Percentiles rank a stretch among this genome's conserved stretches.
Conservation (phyloP, 2,888 invertebrate species). For the Cantharis rustica region DNA sequence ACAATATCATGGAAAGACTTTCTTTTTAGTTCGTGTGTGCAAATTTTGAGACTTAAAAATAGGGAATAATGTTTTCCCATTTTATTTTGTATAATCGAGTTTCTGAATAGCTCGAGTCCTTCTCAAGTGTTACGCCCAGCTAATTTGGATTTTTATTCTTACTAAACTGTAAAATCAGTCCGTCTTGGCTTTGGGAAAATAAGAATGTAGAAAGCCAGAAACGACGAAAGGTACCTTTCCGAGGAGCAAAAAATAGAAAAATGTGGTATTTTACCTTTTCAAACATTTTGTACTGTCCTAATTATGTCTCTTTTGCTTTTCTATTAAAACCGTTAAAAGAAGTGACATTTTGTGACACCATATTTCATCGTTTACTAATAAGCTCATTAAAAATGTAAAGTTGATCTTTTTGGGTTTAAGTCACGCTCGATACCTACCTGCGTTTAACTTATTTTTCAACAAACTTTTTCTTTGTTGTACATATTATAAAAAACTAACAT, state of each 20-base stretch:
- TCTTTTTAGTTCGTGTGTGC: too few relatives aligned
- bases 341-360: not conserved
- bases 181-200: too few relatives aligned
- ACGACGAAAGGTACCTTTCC: not conserved
- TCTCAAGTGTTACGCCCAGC: too few relatives aligned
- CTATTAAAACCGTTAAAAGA: not conserved
- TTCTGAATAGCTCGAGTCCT: too few relatives aligned
- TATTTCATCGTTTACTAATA: constrained; percentile 4
- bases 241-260: not conserved
- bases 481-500: not conserved
- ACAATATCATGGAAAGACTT: too few relatives aligned
- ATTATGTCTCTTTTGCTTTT: not conserved
- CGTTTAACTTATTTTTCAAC: not conserved
- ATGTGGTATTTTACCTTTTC: not conserved
- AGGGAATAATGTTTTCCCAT: too few relatives aligned
- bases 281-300: not conserved
- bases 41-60: too few relatives aligned
- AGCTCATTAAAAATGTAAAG: not conserved
- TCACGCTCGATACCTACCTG: not conserved
- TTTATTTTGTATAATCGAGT: too few relatives aligned
- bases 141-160: too few relatives aligned
- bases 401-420: not conserved
- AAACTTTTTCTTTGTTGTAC: not conserved
- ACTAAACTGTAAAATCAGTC: too few relatives aligned
- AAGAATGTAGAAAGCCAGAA: too few relatives aligned